Evolutionary conservation across 1,140 invertebrate species (phyloP), one percentile per base, ranked within the genome.

Genomic region (fruit fly (Drosophila melanogaster)): DNA sequence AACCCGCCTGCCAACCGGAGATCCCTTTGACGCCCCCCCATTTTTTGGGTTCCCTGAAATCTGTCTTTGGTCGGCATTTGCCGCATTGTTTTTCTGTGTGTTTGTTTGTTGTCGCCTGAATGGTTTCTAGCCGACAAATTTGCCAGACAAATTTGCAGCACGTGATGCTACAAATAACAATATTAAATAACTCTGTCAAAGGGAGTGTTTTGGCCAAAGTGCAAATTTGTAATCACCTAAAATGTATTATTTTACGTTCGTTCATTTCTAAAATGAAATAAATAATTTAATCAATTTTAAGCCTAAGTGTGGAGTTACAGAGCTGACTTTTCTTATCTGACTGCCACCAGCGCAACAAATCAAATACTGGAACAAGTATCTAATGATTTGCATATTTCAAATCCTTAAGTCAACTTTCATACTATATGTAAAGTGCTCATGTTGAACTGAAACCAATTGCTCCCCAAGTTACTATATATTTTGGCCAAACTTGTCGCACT

Each of bases 31-130:
- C 40, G n/a, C 30, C 10, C 10, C 66, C 15, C 33, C 5, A 3
- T 33, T 26, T 17, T 49, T 67, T 17, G 50, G n/a, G 35, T 6
- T 17, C 10, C 33, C 64, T 67, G 30, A 65, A 61, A 61, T 57
- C 55, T 47, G 40, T 37, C 49, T 30, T 26, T 72, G 58, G 53
- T 64, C 26, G 56, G 46, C 30, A 53, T 79, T 79, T 78, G 75
- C 70, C 79, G 79, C 83, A 86, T 81, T 86, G 83, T 86, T 87
- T 86, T 85, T 69, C 77, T 66, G 79, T 86, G 61, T 78, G 81
- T 86, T 81, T 86, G 74, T 65, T 73, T 65, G 50, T 66, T 78
- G 61, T 65, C 78, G 83, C 75, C 83, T 87, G 65, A 86, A 86
- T 87, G 79, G 87, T 79, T 86, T 70, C 69, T 41, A 66, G 72